Conservation (phyloP, 2,888 invertebrate species). For the Diarsia dahlii region DNA sequence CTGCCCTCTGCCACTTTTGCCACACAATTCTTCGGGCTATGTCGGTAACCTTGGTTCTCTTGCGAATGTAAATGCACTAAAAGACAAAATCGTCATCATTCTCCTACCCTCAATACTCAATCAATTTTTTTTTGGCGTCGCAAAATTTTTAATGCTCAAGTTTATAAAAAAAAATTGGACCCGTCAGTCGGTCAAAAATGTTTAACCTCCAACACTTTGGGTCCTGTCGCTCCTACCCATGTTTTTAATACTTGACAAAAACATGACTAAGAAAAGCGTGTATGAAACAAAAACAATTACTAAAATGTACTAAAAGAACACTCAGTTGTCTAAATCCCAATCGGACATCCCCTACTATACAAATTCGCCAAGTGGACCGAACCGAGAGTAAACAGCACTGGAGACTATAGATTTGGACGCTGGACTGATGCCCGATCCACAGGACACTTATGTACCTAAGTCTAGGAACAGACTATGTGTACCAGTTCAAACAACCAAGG, state of each 20-base stretch:
- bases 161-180: background rate
- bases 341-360: slow-evolving; percentile 42
- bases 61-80: too few species aligned
- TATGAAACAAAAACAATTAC: background rate
- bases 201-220: background rate
- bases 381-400: slow-evolving; percentile 54
- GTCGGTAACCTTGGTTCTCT: too few species aligned
- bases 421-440: slow-evolving; percentile 38
- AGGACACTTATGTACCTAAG: slow-evolving; percentile 25
- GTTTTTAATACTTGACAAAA: background rate
- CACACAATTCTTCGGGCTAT: too few species aligned
- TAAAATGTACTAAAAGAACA: slow-evolving; percentile 2
- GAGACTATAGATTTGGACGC: slow-evolving; percentile 34
- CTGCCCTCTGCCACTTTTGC: too few species aligned
- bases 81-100: too few species aligned
- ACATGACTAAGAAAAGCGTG: background rate
- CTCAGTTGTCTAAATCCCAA: slow-evolving; percentile 26
- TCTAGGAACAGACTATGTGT: slow-evolving; percentile 11
- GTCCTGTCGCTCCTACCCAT: background rate
- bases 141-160: too few species aligned
- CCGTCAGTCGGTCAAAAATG: background rate
- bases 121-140: too few species aligned
- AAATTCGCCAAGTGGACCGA: slow-evolving; percentile 59
- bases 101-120: too few species aligned
- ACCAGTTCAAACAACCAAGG: slow-evolving; percentile 23